A percentile compares a stretch with the other conserved stretches of the same genome.
phyloP scores from a whole-genome alignment of 2,888 invertebrate genomes.

The Spisula solida region DNA sequence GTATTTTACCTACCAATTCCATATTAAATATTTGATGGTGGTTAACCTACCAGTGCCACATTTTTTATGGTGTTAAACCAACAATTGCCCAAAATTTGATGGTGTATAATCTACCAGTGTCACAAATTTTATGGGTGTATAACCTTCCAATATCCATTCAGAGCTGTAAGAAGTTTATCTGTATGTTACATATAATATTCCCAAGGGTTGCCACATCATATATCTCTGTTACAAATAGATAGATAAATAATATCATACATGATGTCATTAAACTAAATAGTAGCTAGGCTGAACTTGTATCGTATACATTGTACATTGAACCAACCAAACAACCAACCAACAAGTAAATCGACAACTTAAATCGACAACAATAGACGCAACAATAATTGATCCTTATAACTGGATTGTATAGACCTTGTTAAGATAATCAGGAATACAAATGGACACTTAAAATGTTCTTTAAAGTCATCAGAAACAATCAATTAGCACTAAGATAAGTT shows the following conservation, averaged over 20 bases:
- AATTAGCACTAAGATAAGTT: neutral
- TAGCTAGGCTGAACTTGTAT: neutral
- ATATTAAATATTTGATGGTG: too few species aligned
- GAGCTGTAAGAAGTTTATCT: too few species aligned
- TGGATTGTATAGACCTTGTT: neutral
- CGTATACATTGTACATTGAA: neutral
- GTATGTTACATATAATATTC: too few species aligned
- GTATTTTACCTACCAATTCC: too few species aligned
- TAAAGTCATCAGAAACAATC: neutral
- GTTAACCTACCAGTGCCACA: too few species aligned
- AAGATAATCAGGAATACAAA: constrained; percentile 18
- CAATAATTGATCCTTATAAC: constrained; percentile 8
- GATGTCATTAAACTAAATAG: neutral
- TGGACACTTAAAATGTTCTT: constrained; percentile 8
- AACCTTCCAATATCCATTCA: too few species aligned
- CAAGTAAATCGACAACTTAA: neutral
- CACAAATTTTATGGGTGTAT: too few species aligned
- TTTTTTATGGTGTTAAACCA: too few species aligned
- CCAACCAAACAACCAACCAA: neutral
- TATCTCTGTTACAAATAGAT: constrained; percentile 1
- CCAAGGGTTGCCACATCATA: too few species aligned
- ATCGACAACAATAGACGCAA: neutral
- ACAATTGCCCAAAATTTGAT: too few species aligned
- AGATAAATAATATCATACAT: neutral
- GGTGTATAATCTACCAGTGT: too few species aligned